phyloP scores from a whole-genome alignment of 2,113 vertebrate species.

The Progne subis region DNA sequence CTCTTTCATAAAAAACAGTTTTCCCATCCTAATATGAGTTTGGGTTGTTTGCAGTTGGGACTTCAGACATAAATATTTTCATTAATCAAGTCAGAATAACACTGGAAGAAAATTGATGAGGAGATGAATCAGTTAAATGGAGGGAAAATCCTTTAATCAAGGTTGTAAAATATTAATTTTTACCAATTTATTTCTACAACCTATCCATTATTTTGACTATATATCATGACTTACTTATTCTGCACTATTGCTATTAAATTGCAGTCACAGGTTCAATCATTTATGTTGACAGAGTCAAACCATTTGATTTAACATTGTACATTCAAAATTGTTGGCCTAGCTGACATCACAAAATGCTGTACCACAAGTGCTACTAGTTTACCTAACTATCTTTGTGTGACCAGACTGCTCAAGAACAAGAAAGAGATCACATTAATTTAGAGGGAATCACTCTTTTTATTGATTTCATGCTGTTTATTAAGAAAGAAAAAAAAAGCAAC shows the following conservation, averaged over 20 bases:
- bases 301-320: not conserved
- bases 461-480: not conserved
- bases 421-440: not conserved
- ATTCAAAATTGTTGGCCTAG: not conserved
- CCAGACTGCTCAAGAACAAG: not conserved
- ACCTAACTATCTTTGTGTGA: not conserved
- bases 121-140: not conserved
- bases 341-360: not conserved
- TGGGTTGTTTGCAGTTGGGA: not conserved
- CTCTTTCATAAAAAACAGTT: not conserved
- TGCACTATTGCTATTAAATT: not conserved
- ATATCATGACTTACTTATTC: not conserved
- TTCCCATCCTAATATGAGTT: not conserved
- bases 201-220: not conserved
- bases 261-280: not conserved
- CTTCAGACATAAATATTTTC: not conserved
- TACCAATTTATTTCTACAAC: not conserved
- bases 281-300: not conserved
- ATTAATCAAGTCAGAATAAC: not conserved
- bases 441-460: not conserved
- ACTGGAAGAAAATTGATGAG: not conserved
- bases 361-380: not conserved
- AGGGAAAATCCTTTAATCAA: not conserved
- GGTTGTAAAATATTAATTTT: not conserved
- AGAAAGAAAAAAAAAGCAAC: not conserved